Evolutionary conservation across 2,797 vertebrate species (phyloP), one percentile per base, ranked within the genome.

Genomic region (Chelon auratus): DNA sequence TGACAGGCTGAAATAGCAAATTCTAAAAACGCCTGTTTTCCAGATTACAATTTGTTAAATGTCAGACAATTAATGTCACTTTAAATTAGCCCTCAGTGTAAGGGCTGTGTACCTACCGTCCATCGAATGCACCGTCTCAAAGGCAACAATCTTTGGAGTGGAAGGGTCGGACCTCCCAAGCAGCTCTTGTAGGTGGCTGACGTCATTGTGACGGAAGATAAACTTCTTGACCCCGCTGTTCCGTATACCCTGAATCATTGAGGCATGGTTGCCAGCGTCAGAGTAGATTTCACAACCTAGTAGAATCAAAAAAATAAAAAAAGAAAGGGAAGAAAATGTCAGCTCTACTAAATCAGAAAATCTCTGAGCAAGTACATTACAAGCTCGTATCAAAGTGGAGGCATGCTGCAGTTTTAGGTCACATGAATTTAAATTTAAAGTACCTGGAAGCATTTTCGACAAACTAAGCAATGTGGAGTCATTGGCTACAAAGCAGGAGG

Each of bases 71-170:
- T 26, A 37, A 54, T 53, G 9, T 51, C 33, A 3, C 2, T 17
- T 48, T 22, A 12, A 62, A n/a, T n/a, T 9, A 58, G 4, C 4
- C 9, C 1, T 33, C 2, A 15, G 36, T 39, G 18, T 3, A 30
- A 18, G 8, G 10, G 12, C 7, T 62, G 48, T 43, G 15, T 24
- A 37, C 94, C 92, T 75, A 98, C 97, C 97, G 69, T 98, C 96
- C 96, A 98, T 99, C 0, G 97, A 98, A 85, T 97, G 96, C 69
- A 98, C 96, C 0, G 97, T 97, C 90, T 99, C 97, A 84, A 98
- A 98, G 0, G 96, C 96, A 45, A 98, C 96, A 3, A 98, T 98
- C 92, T 97, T 98, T 22, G 97, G 96, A 60, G 90, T 90, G 0
- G 93, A 88, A 0, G 95, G 94, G 53, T 98, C 91, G 0, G 96